Percentiles rank a stretch among this genome's conserved stretches.
Conservation (phyloP, 2,113 vertebrate species). For the Cebidichthys violaceus region DNA sequence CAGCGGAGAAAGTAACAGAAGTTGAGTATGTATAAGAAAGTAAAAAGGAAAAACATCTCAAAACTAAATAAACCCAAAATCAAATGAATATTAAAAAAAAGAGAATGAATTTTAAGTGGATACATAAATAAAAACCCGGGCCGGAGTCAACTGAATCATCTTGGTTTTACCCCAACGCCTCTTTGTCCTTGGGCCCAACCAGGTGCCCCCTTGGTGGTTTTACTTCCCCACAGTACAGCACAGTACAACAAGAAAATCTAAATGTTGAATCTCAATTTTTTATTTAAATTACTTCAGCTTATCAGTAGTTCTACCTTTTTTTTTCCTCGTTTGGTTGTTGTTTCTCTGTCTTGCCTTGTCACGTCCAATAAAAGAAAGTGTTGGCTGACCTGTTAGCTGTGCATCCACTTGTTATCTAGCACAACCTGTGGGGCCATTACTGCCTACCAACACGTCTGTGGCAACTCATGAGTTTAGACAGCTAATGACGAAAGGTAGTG, state of each 20-base stretch:
- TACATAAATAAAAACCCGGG: background rate
- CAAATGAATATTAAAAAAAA: background rate
- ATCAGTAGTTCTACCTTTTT: background rate
- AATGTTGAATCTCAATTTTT: background rate
- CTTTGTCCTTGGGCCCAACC: background rate
- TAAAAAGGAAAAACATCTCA: background rate
- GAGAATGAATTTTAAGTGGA: background rate
- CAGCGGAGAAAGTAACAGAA: background rate
- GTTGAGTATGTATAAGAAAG: background rate
- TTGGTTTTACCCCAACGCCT: background rate
- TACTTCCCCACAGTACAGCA: background rate
- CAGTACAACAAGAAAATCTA: background rate
- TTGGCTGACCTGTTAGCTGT: background rate
- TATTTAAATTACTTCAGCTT: background rate
- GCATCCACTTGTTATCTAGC: background rate
- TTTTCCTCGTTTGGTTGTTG: background rate
- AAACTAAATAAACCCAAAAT: background rate
- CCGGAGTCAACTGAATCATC: background rate
- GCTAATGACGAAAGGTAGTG: conserved; percentile 10
- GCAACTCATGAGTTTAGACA: conserved; percentile 22
- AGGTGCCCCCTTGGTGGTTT: background rate
- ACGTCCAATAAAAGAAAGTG: background rate
- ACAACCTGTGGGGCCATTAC: background rate
- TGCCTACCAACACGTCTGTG: background rate
- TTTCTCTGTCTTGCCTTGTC: background rate